Evolutionary conservation across 2,113 vertebrate species (phyloP).

Genomic region (Clarias batrachus): DNA sequence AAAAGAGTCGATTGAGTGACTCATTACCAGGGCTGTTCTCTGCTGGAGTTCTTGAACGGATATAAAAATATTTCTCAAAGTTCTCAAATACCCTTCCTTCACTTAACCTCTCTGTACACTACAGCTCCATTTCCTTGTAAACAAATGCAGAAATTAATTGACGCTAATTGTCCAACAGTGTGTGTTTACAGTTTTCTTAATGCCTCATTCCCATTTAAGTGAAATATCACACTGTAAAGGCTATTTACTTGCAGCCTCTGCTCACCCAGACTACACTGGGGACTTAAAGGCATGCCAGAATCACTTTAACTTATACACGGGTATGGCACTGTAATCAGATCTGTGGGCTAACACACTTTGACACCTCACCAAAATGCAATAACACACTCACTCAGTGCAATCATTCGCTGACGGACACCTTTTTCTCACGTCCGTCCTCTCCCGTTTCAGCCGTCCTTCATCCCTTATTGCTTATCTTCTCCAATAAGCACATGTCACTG

Average conservation of each 20-base stretch:
- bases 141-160: neutral
- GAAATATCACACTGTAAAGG: conserved; percentile 30
- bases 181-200: neutral
- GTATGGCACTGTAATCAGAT: conserved; percentile 19
- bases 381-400: conserved; percentile 40
- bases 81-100: neutral
- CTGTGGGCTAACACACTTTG: conserved; percentile 34
- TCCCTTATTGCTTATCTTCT: conserved; percentile 29
- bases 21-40: conserved; percentile 6
- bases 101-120: neutral
- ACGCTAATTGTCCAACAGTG: conserved; percentile 13
- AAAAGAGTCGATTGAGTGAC: neutral
- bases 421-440: conserved; percentile 35
- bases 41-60: neutral
- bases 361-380: conserved; percentile 47
- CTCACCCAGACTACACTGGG: conserved; percentile 28
- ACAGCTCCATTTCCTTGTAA: neutral
- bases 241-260: conserved; percentile 8
- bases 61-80: neutral
- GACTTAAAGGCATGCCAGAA: conserved; percentile 42
- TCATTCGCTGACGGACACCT: conserved; percentile 44
- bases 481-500: conserved; percentile 48
- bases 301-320: conserved; percentile 24
- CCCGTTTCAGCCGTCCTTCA: conserved; percentile 31
- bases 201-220: conserved; percentile 2